A percentile compares a stretch with the other conserved stretches of the same genome.
Evolutionary conservation across 2,888 invertebrate species (phyloP).

Genomic region (Xestia c-nigrum): DNA sequence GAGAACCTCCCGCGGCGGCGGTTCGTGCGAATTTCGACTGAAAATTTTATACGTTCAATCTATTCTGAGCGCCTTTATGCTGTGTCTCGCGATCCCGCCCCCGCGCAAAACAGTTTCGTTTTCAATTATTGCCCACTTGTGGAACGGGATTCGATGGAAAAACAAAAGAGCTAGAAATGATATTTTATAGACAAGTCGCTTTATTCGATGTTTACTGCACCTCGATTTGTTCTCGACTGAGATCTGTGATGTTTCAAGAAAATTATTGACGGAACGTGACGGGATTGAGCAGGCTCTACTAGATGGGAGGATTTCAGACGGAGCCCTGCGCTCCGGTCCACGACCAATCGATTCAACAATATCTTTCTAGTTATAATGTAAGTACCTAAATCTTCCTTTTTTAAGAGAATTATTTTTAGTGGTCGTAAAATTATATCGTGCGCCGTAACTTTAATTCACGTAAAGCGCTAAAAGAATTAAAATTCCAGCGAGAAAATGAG

Average conservation of each 20-base stretch:
- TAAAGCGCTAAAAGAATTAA: constrained; percentile 85
- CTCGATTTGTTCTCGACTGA: constrained; percentile 86
- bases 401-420: constrained; percentile 78
- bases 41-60: constrained; percentile 91
- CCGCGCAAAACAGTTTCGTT: constrained; percentile 89
- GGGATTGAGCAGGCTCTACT: constrained; percentile 77
- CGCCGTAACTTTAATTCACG: constrained; percentile 83
- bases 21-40: constrained; percentile 89
- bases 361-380: constrained; percentile 68
- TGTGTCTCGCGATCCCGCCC: constrained; percentile 87
- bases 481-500: constrained; percentile 85
- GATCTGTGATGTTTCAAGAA: constrained; percentile 88
- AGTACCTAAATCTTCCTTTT: constrained; percentile 71
- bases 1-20: constrained; percentile 88
- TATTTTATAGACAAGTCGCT: constrained; percentile 89
- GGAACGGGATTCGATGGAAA: constrained; percentile 88
- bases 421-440: constrained; percentile 83
- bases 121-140: constrained; percentile 91
- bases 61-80: constrained; percentile 89
- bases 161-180: constrained; percentile 89
- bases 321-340: constrained; percentile 74
- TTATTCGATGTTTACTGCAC: constrained; percentile 89
- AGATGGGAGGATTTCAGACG: constrained; percentile 75
- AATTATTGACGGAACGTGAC: constrained; percentile 90
- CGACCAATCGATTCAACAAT: constrained; percentile 72